Conservation (phyloP, 2,888 invertebrate species). For the Sialis fuliginosa region DNA sequence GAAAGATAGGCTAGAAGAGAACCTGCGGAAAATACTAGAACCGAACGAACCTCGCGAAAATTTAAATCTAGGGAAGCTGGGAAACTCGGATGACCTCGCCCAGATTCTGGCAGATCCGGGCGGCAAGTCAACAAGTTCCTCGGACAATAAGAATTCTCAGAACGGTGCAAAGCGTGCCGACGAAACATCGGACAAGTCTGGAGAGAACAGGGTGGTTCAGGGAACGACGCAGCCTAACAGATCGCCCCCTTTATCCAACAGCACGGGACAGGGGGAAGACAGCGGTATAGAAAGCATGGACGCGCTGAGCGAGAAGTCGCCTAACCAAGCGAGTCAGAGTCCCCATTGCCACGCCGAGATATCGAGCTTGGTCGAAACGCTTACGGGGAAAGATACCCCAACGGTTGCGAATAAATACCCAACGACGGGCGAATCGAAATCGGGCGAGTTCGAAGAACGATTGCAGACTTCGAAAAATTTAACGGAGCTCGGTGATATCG, state of each 20-base stretch:
- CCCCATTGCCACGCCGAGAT: constrained; percentile 34
- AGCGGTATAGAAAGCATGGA: constrained; percentile 90
- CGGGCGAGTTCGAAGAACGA: not conserved
- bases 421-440: not conserved
- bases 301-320: constrained; percentile 78
- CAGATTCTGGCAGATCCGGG: constrained; percentile 3
- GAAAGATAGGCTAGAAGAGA: constrained; percentile 1
- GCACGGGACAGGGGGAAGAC: constrained; percentile 54
- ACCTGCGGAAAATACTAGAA: not conserved
- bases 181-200: not conserved
- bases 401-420: constrained; percentile 10
- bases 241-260: constrained; percentile 20
- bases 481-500: constrained; percentile 39
- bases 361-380: constrained; percentile 8
- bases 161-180: not conserved
- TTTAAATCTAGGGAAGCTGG: not conserved
- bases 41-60: not conserved
- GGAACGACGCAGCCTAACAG: constrained; percentile 1
- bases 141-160: not conserved
- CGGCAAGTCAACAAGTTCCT: not conserved
- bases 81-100: not conserved
- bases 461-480: not conserved
- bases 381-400: constrained; percentile 15
- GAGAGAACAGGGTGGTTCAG: not conserved
- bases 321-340: constrained; percentile 70